A percentile compares a stretch with the other conserved stretches of the same genome.
These are phyloP conservation scores for Sipha maydis DNA, from an alignment of 2,888 invertebrate species.

Conservation along the genomic window DNA sequence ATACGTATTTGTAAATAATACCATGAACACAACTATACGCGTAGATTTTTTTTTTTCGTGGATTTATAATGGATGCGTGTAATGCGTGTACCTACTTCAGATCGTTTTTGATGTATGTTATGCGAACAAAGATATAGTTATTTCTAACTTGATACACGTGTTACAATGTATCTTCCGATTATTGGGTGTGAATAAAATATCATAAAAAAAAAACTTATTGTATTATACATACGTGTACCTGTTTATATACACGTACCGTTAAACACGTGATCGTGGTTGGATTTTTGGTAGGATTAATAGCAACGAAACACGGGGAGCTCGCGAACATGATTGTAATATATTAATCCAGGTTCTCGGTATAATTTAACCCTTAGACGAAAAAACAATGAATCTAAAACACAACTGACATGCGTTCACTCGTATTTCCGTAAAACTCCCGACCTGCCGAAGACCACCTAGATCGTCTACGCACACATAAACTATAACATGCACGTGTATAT, in stretches of 20 bases:
- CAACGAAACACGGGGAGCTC: not conserved
- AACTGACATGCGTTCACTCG: slow-evolving; percentile 18
- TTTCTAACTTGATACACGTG: not conserved
- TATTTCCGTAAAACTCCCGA: slow-evolving; percentile 43
- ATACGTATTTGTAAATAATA: not conserved
- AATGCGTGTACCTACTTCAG: not conserved
- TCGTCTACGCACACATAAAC: not conserved
- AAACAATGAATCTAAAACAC: slow-evolving; percentile 17
- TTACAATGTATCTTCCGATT: not conserved
- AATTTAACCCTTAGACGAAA: slow-evolving; percentile 9
- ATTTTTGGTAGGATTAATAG: slow-evolving; percentile 24
- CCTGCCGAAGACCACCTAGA: slow-evolving; percentile 42
- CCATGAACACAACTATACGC: not conserved
- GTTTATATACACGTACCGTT: not conserved
- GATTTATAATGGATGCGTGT: not conserved
- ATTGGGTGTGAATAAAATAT: not conserved
- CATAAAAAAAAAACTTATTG: not conserved
- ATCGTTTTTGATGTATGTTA: not conserved
- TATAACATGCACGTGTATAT: not conserved
- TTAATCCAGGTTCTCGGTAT: slow-evolving; percentile 22
- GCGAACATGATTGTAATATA: not conserved
- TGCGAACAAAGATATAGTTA: not conserved
- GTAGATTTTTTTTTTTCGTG: not conserved
- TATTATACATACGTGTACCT: not conserved
- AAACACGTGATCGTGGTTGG: too few relatives aligned